Evolutionary conservation across 2,113 vertebrate genomes (phyloP).

Genomic region (Cololabis saira): DNA sequence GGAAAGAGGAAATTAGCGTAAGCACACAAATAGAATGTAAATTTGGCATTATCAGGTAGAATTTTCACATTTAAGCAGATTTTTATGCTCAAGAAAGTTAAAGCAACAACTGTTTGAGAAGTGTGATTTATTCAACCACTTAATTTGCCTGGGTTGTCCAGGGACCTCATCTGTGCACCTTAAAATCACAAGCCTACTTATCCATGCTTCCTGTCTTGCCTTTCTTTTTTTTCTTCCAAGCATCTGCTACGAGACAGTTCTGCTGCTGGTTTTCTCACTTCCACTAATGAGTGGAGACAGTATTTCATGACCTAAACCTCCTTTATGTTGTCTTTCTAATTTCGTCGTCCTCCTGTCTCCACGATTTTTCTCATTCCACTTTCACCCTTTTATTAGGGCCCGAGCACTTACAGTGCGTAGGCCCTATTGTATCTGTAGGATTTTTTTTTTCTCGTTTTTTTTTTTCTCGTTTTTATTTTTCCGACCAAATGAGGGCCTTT

Average conservation of each 20-base stretch:
- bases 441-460: too few relatives aligned
- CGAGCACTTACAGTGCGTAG: too few relatives aligned
- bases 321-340: neutral
- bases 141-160: slow-evolving; percentile 21
- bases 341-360: neutral
- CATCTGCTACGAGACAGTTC: neutral
- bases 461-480: too few relatives aligned
- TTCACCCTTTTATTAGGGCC: neutral
- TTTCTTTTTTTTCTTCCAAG: neutral
- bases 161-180: neutral
- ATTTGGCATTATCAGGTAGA: slow-evolving; percentile 15
- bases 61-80: slow-evolving; percentile 36
- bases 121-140: slow-evolving; percentile 33
- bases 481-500: too few relatives aligned
- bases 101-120: neutral
- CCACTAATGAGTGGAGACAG: slow-evolving; percentile 8
- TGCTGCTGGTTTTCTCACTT: slow-evolving; percentile 2
- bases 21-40: slow-evolving; percentile 26
- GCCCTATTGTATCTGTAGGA: too few relatives aligned
- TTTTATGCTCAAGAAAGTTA: slow-evolving; percentile 19
- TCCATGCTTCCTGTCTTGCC: neutral
- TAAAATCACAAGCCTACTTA: neutral
- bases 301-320: neutral
- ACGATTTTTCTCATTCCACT: neutral
- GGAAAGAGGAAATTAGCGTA: slow-evolving; percentile 15